Conservation (phyloP, 2,113 vertebrate species). For the Chaetodon trifascialis region DNA sequence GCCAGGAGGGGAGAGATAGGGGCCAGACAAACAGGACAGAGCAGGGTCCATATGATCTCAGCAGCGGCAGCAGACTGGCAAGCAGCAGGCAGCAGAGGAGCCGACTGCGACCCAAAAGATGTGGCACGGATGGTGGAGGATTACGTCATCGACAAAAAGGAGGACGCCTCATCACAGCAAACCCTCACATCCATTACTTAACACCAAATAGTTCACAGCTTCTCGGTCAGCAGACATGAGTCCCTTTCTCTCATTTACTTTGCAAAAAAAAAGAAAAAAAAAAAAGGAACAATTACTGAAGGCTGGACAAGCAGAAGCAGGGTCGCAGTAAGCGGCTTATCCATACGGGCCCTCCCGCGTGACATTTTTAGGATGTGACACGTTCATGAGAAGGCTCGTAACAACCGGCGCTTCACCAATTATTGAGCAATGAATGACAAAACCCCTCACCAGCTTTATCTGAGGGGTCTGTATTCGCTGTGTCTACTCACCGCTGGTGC, state of each 20-base stretch:
- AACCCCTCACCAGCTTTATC: not conserved
- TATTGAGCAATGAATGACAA: constrained; percentile 18
- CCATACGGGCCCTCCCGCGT: constrained; percentile 8
- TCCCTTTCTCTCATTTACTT: not conserved
- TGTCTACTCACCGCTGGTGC: no score
- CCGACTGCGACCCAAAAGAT: constrained; percentile 78
- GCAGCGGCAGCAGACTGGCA: constrained; percentile 65
- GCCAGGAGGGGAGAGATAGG: not conserved
- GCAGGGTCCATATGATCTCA: constrained; percentile 65
- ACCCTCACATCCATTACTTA: constrained; percentile 42
- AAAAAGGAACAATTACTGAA: constrained; percentile 4
- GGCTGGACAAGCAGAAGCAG: not conserved
- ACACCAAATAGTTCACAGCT: constrained; percentile 25
- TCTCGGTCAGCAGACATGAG: not conserved
- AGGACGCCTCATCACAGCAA: constrained; percentile 74
- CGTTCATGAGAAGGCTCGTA: constrained; percentile 5
- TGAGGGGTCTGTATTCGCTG: not conserved
- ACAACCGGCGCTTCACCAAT: not conserved
- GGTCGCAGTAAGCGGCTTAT: constrained; percentile 31
- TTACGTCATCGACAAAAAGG: constrained; percentile 80
- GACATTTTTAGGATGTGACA: constrained; percentile 50
- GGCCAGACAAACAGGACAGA: constrained; percentile 45
- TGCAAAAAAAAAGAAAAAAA: not conserved
- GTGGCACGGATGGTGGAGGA: constrained; percentile 76
- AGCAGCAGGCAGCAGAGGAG: constrained; percentile 69